A percentile compares a stretch with the other conserved stretches of the same genome.
phyloP scores from a whole-genome alignment of 2,113 vertebrate genomes.

The Apistogramma diplotaenia region DNA sequence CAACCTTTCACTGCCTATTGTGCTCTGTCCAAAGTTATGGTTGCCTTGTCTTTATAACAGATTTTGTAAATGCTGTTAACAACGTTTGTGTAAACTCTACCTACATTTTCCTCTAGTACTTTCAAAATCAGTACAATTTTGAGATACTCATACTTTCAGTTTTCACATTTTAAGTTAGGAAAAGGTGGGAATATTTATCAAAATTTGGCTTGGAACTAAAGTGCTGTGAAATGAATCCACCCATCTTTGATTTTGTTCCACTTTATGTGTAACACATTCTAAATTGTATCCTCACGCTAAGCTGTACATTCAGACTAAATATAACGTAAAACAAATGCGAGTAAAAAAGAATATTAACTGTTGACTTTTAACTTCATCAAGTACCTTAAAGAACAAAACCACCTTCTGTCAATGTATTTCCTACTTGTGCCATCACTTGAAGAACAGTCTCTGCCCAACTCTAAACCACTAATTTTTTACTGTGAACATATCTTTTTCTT shows the following conservation, averaged over 20 bases:
- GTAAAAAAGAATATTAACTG: background rate
- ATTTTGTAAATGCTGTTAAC: background rate
- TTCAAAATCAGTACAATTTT: background rate
- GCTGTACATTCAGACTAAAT: background rate
- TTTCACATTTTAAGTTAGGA: background rate
- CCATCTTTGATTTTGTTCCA: background rate
- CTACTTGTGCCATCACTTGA: too few species aligned
- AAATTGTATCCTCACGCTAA: background rate
- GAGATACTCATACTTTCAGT: background rate
- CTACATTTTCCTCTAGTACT: background rate
- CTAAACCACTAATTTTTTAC: background rate
- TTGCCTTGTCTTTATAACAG: background rate
- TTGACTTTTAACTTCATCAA: background rate
- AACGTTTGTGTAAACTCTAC: background rate
- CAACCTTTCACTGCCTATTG: background rate
- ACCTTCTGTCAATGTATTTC: too few species aligned
- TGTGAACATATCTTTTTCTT: background rate
- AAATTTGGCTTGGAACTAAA: background rate
- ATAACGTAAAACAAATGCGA: background rate
- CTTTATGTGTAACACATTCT: background rate
- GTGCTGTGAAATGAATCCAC: background rate
- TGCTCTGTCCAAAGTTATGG: background rate
- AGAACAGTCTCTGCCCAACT: too few species aligned
- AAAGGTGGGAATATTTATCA: background rate
- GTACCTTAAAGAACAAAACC: background rate